Conservation (phyloP, 2,888 invertebrate genomes). For the Oxystoma pomonae region DNA sequence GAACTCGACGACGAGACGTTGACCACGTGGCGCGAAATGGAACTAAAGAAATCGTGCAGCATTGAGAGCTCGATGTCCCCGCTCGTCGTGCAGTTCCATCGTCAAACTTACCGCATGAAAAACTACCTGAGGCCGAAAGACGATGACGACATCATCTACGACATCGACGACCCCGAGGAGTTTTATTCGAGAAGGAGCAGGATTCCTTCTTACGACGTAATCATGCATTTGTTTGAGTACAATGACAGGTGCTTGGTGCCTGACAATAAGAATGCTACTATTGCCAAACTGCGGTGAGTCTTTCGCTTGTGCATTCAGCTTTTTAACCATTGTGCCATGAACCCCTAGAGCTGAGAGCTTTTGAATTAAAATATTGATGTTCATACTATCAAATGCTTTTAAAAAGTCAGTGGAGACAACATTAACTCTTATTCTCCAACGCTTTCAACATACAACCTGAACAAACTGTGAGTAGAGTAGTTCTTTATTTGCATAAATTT, state of each 20-base stretch:
- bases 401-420: too few species aligned
- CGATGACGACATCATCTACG: constrained; percentile 26
- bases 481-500: too few species aligned
- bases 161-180: constrained; percentile 27
- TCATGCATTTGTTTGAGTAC: constrained; percentile 29
- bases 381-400: too few species aligned
- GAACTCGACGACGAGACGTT: background rate
- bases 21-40: background rate
- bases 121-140: background rate
- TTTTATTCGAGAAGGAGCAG: constrained; percentile 28
- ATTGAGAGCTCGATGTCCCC: background rate
- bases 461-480: too few species aligned
- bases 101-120: background rate
- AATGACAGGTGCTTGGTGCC: constrained; percentile 30
- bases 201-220: constrained; percentile 28
- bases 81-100: background rate
- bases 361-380: too few species aligned
- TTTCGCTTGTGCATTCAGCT: too few species aligned
- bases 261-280: constrained; percentile 28
- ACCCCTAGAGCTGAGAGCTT: too few species aligned
- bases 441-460: too few species aligned
- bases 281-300: constrained; percentile 26
- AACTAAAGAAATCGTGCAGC: background rate
- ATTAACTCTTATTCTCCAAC: too few species aligned
- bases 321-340: too few species aligned